Percentiles rank a stretch among this genome's conserved stretches.
These are phyloP conservation scores for Chlorops oryzae DNA, from an alignment of 1,140 invertebrate genomes.

Conservation along the genomic window DNA sequence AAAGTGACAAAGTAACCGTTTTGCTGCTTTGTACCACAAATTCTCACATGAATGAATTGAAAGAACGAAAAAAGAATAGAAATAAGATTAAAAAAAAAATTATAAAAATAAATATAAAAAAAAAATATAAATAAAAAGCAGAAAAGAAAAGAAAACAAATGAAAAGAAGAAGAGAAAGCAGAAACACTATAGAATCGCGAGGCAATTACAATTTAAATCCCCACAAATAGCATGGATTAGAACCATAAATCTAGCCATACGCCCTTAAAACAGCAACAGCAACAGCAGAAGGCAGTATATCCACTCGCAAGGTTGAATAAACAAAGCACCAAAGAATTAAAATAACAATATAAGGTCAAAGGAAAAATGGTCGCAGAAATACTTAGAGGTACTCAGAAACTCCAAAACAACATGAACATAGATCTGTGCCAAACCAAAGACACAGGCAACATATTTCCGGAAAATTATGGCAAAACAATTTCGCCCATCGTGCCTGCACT, in stretches of 20 bases:
- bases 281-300: neutral
- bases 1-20: too few relatives aligned
- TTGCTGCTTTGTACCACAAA: too few relatives aligned
- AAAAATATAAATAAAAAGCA: too few relatives aligned
- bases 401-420: neutral
- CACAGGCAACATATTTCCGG: conserved; percentile 2
- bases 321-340: neutral
- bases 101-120: too few relatives aligned
- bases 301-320: neutral
- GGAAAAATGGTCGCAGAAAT: neutral
- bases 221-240: neutral
- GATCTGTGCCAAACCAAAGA: neutral
- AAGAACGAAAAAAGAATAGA: too few relatives aligned
- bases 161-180: too few relatives aligned
- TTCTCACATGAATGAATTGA: too few relatives aligned
- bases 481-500: neutral
- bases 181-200: too few relatives aligned
- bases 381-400: neutral
- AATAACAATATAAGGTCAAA: conserved; percentile 5
- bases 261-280: neutral
- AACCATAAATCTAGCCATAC: too few relatives aligned
- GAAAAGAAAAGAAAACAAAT: too few relatives aligned
- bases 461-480: conserved; percentile 13
- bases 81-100: too few relatives aligned
- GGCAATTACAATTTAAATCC: conserved; percentile 12